Conservation (phyloP, 2,888 invertebrate genomes). For the Hypomecis atomaria region DNA sequence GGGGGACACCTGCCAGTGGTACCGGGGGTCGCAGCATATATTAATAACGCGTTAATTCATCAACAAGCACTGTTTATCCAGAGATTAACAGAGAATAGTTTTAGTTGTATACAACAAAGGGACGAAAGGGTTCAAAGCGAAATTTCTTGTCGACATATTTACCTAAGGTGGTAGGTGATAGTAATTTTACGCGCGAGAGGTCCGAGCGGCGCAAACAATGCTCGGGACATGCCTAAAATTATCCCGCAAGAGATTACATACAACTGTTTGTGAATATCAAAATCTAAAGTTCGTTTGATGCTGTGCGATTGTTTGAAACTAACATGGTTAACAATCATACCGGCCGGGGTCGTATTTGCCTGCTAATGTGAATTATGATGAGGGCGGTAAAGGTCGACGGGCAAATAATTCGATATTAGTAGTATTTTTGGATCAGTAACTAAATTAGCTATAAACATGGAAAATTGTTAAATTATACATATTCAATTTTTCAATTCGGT, state of each 20-base stretch:
- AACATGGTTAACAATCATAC: slow-evolving; percentile 54
- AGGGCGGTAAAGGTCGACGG: slow-evolving; percentile 46
- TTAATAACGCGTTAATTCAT: slow-evolving; percentile 84
- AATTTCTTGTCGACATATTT: slow-evolving; percentile 84
- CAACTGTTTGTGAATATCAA: slow-evolving; percentile 64
- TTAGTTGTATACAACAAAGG: slow-evolving; percentile 83
- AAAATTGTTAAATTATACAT: too few relatives aligned
- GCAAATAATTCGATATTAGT: slow-evolving; percentile 19
- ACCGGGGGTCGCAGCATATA: slow-evolving; percentile 77
- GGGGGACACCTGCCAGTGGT: slow-evolving; percentile 78
- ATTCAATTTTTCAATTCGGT: too few relatives aligned
- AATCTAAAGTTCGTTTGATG: slow-evolving; percentile 68
- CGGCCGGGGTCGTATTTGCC: slow-evolving; percentile 50
- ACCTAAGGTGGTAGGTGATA: slow-evolving; percentile 82
- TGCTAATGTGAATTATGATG: slow-evolving; percentile 28
- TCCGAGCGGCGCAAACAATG: slow-evolving; percentile 71
- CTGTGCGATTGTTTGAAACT: slow-evolving; percentile 58
- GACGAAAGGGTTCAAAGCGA: slow-evolving; percentile 83
- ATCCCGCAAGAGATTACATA: slow-evolving; percentile 58
- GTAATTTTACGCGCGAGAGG: slow-evolving; percentile 83
- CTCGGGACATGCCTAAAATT: slow-evolving; percentile 69
- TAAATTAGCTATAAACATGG: too few relatives aligned
- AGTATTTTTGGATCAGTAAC: too few relatives aligned
- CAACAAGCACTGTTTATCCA: slow-evolving; percentile 83
- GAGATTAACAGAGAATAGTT: slow-evolving; percentile 84